Evolutionary conservation across 2,797 vertebrate species (phyloP).

Genomic region (Lacerta bilineata): DNA sequence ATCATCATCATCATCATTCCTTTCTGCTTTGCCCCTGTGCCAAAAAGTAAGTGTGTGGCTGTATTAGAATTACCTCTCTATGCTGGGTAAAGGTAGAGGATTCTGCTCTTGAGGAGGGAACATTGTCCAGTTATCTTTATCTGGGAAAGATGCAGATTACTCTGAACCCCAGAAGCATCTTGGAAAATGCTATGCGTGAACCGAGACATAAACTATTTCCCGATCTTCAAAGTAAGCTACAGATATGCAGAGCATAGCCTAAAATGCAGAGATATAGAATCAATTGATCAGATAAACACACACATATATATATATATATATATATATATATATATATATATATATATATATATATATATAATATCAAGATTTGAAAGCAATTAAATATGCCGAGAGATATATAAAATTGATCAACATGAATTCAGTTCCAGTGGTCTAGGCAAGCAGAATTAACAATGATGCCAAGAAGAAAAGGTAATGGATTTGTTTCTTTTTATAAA

Average conservation of each 20-base stretch:
- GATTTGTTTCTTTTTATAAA: neutral
- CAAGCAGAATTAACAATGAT: neutral
- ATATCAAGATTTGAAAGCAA: too few relatives aligned
- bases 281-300: too few relatives aligned
- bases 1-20: neutral
- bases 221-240: neutral
- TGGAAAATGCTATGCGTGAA: neutral
- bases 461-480: neutral
- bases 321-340: too few relatives aligned
- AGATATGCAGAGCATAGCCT: neutral
- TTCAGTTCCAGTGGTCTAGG: neutral
- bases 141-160: neutral
- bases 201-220: neutral
- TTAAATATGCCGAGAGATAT: too few relatives aligned
- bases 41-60: neutral
- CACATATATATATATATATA: too few relatives aligned
- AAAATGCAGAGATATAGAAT: too few relatives aligned
- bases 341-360: too few relatives aligned
- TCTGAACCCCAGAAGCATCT: neutral
- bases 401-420: neutral
- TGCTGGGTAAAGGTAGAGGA: conserved; percentile 1
- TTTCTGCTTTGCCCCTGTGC: neutral
- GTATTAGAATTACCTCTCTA: neutral
- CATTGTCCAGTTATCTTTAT: neutral
- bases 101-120: conserved; percentile 1